A percentile compares a stretch with the other conserved stretches of the same genome.
Evolutionary conservation across 2,797 vertebrate genomes (phyloP).

Genomic region (Manis pentadactyla): DNA sequence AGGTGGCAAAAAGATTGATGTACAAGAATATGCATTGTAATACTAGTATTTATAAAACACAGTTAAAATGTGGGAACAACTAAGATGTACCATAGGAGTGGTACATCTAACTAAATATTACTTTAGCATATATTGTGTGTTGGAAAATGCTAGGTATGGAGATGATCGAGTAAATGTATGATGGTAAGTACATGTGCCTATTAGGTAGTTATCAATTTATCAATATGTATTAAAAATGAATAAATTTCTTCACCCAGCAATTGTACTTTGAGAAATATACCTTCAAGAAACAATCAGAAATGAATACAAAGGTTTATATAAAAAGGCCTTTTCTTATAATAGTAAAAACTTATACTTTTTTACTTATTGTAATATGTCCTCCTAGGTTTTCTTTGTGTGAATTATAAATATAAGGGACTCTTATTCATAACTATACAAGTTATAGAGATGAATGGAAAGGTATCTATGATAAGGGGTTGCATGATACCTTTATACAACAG

Average conservation of each 20-base stretch:
- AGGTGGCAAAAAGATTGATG: not conserved
- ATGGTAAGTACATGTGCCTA: not conserved
- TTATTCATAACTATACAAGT: too few relatives aligned
- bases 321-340: not conserved
- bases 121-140: not conserved
- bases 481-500: not conserved
- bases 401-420: too few relatives aligned
- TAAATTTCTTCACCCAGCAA: not conserved
- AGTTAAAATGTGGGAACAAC: not conserved
- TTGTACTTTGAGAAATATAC: not conserved
- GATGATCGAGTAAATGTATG: not conserved
- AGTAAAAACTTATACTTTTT: not conserved
- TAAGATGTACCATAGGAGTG: not conserved
- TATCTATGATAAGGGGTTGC: not conserved
- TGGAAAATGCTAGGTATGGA: not conserved
- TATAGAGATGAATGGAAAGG: too few relatives aligned
- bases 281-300: not conserved
- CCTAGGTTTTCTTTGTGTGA: too few relatives aligned
- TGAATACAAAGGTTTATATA: not conserved
- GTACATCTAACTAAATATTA: not conserved
- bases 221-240: not conserved
- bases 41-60: not conserved
- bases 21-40: not conserved
- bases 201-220: not conserved
- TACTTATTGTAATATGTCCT: not conserved